These are phyloP conservation scores for Pantala flavescens DNA, from an alignment of 1,140 invertebrate species.

Conservation along the genomic window DNA sequence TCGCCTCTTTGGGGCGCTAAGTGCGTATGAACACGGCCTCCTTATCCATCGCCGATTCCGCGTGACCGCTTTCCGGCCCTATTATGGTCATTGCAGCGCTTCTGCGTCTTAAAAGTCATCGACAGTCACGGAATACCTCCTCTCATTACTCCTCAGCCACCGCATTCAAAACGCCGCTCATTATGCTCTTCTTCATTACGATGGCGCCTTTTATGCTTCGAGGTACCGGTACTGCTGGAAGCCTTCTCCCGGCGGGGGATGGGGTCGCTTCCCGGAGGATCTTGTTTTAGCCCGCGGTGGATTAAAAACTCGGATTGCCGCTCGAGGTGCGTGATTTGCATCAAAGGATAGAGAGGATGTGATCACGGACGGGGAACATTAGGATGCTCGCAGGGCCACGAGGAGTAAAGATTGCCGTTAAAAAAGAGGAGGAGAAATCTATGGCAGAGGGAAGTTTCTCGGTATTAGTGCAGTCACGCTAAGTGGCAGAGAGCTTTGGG, in stretches of 20 bases:
- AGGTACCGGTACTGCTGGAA: neutral
- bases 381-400: neutral
- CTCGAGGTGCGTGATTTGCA: neutral
- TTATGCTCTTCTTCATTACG: constrained; percentile 6
- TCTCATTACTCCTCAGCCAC: neutral
- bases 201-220: neutral
- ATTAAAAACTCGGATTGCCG: neutral
- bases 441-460: neutral
- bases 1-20: no score
- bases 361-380: neutral
- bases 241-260: neutral
- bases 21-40: no score
- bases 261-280: neutral
- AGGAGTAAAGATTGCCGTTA: neutral
- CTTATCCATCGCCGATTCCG: no score
- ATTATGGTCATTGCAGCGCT: no score
- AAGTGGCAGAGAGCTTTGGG: neutral
- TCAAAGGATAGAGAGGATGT: neutral
- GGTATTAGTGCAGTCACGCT: neutral
- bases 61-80: no score
- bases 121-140: neutral
- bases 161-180: neutral
- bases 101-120: no score
- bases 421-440: neutral
- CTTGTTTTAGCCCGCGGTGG: neutral